These are phyloP conservation scores for Lepidurus apus DNA, from an alignment of 1,140 invertebrate species.

Conservation along the genomic window DNA sequence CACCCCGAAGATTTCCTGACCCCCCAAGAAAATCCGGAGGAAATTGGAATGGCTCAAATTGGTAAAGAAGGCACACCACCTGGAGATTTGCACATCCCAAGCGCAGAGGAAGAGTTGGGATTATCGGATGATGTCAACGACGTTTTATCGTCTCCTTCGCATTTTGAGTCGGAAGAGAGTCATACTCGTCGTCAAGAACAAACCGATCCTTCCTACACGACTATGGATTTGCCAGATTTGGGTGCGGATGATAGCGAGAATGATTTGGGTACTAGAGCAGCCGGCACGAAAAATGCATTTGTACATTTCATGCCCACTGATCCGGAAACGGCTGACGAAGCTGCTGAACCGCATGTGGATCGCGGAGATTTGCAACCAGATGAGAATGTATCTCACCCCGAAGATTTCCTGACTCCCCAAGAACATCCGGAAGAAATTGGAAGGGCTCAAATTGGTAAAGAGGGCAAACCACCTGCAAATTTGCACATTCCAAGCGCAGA, in stretches of 20 bases:
- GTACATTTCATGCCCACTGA: background rate
- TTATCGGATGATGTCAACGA: background rate
- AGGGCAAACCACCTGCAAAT: background rate
- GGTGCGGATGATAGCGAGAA: background rate
- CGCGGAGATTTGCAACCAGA: background rate
- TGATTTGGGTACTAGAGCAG: background rate
- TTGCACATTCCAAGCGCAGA: background rate
- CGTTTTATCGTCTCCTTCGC: background rate
- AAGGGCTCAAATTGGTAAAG: background rate
- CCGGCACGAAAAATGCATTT: background rate
- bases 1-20: conserved; percentile 1
- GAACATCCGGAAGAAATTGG: background rate
- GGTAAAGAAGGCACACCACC: background rate
- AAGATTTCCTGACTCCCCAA: background rate
- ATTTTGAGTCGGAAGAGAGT: background rate
- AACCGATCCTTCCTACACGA: background rate
- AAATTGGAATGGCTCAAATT: background rate
- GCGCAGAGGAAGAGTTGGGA: background rate
- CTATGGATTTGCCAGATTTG: background rate
- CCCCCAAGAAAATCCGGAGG: background rate
- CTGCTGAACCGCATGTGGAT: background rate
- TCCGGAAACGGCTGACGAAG: background rate
- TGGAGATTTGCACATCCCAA: background rate
- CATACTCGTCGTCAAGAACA: background rate
- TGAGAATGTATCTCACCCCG: background rate